A percentile compares a stretch with the other conserved stretches of the same genome.
phyloP scores from a whole-genome alignment of 37 sponge, comb jelly and placozoan genomes.

The Geodia barretti region DNA sequence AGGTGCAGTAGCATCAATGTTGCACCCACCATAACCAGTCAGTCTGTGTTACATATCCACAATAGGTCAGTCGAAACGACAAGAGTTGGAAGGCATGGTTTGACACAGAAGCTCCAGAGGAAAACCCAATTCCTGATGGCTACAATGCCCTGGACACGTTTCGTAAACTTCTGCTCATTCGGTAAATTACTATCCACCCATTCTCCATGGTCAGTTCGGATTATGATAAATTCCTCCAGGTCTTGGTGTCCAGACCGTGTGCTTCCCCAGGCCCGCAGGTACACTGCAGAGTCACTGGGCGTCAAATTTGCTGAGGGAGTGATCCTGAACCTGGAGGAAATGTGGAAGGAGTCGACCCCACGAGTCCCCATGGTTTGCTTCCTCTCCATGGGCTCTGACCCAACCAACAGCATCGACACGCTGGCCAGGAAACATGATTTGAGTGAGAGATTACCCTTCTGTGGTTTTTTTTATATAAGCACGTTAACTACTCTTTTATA shows the following conservation, averaged over 20 bases:
- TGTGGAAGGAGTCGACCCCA: slow-evolving; percentile 91
- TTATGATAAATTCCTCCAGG: slow-evolving; percentile 7
- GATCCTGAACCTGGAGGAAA: slow-evolving; percentile 90
- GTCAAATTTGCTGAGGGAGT: slow-evolving; percentile 96
- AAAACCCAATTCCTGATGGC: slow-evolving; percentile 91
- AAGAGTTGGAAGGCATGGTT: slow-evolving; percentile 98
- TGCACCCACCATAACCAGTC: neutral
- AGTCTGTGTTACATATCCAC: neutral
- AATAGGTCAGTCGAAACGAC: slow-evolving; percentile 91
- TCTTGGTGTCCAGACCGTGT: slow-evolving; percentile 99
- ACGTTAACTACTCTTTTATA: neutral
- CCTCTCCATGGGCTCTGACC: slow-evolving; percentile 98
- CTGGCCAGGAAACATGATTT: slow-evolving; percentile 88
- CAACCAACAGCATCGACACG: slow-evolving; percentile 89
- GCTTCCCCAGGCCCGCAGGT: slow-evolving; percentile 92
- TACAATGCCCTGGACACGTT: slow-evolving; percentile 94
- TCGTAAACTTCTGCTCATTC: slow-evolving; percentile 90
- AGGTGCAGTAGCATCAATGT: slow-evolving; percentile 35
- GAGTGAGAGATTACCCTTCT: slow-evolving; percentile 27
- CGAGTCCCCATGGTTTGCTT: slow-evolving; percentile 95
- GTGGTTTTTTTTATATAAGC: neutral
- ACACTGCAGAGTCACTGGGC: slow-evolving; percentile 94
- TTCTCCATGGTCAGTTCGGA: neutral
- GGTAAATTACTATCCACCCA: slow-evolving; percentile 8
- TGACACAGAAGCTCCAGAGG: slow-evolving; percentile 97